Conservation (phyloP, 2,888 invertebrate species). For the Perithous albicinctus region DNA sequence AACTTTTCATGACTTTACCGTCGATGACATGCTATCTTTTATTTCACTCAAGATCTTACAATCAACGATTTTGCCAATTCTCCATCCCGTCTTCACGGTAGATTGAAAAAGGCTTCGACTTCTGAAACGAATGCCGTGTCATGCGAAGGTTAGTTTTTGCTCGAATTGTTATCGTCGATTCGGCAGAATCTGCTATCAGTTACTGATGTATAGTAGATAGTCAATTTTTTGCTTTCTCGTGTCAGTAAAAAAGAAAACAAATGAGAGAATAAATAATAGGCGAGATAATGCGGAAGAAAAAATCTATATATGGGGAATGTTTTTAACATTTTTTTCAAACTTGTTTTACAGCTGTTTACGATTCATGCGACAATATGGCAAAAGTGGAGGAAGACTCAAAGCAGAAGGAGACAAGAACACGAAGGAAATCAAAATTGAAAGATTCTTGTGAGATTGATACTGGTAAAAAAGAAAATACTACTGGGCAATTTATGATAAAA, state of each 20-base stretch:
- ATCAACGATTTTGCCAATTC: constrained; percentile 89
- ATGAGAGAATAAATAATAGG: no score
- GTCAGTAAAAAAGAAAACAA: no score
- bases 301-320: background rate
- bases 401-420: constrained; percentile 42
- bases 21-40: background rate
- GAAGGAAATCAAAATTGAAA: constrained; percentile 53
- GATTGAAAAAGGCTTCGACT: constrained; percentile 80
- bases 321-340: background rate
- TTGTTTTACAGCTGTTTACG: constrained; percentile 24
- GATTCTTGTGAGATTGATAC: constrained; percentile 20
- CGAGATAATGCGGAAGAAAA: no score
- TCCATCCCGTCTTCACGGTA: constrained; percentile 77
- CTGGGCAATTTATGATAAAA: background rate
- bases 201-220: no score
- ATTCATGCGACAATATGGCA: constrained; percentile 14
- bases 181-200: background rate
- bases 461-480: constrained; percentile 30
- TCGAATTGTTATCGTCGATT: background rate
- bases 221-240: no score
- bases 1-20: no score
- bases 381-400: constrained; percentile 47
- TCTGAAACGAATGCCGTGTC: constrained; percentile 63
- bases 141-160: constrained; percentile 69
- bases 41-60: constrained; percentile 86